Evolutionary conservation across 2,888 invertebrate genomes (phyloP).

Genomic region (Heliconius charithonia): DNA sequence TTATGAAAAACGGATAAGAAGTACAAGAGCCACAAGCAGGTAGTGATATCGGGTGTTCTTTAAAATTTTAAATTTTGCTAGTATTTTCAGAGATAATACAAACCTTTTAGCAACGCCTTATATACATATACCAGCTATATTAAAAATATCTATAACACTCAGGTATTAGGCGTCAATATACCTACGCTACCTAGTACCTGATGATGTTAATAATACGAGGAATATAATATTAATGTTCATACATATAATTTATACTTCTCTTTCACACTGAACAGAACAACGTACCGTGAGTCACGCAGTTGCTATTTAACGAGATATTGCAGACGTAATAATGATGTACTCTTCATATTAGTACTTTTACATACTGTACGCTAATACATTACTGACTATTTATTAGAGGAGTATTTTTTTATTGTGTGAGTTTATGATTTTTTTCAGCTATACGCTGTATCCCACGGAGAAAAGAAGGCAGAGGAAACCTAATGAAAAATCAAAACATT

Average conservation of each 20-base stretch:
- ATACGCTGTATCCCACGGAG: too few relatives aligned
- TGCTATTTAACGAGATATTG: constrained; percentile 38
- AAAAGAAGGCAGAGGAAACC: background rate
- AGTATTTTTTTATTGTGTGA: too few relatives aligned
- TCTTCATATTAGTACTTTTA: constrained; percentile 11
- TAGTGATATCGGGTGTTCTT: too few relatives aligned
- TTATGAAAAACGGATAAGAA: too few relatives aligned
- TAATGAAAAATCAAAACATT: background rate
- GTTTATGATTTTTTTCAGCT: background rate
- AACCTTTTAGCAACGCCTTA: background rate
- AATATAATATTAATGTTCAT: constrained; percentile 6
- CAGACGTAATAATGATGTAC: constrained; percentile 20
- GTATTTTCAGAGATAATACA: too few relatives aligned
- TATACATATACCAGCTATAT: too few relatives aligned
- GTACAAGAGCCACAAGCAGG: too few relatives aligned
- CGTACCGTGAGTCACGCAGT: constrained; percentile 33
- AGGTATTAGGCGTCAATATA: background rate
- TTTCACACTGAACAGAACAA: constrained; percentile 29
- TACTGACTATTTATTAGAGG: background rate
- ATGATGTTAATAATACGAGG: constrained; percentile 9
- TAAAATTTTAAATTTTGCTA: too few relatives aligned
- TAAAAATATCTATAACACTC: too few relatives aligned
- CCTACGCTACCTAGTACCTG: background rate
- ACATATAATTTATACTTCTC: constrained; percentile 23
- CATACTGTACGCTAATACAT: background rate